These are phyloP conservation scores for Dendrophyllia cribrosa DNA, from an alignment of 64 coral and sea anemone species.

Conservation along the genomic window DNA sequence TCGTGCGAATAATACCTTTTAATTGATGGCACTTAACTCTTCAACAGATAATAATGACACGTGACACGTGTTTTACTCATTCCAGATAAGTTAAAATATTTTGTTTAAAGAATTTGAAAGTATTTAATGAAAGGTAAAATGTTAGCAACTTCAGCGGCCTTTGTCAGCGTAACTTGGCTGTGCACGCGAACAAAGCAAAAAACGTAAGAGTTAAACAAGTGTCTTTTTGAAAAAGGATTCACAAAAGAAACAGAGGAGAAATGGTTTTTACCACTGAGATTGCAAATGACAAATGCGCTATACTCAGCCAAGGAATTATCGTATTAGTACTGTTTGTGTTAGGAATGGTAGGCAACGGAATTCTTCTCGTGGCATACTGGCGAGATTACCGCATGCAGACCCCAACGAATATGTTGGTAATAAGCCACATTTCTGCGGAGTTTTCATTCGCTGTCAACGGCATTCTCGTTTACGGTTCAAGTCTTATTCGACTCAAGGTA, in stretches of 20 bases:
- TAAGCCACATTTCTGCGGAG: conserved; percentile 44
- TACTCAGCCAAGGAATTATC: conserved; percentile 27
- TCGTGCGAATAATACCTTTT: neutral
- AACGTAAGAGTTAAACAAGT: neutral
- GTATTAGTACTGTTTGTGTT: conserved; percentile 18
- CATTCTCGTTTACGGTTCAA: conserved; percentile 36
- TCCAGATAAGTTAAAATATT: neutral
- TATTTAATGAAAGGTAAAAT: neutral
- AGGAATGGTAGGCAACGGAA: conserved; percentile 24
- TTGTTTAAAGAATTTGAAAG: neutral
- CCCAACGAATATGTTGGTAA: conserved; percentile 35
- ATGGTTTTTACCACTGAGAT: conserved; percentile 15
- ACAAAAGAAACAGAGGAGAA: neutral
- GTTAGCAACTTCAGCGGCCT: neutral
- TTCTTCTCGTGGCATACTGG: conserved; percentile 40
- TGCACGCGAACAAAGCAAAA: neutral
- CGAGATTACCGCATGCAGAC: conserved; percentile 33
- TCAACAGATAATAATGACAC: neutral
- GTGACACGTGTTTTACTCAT: neutral
- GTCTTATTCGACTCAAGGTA: conserved; percentile 30
- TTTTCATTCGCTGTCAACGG: conserved; percentile 28
- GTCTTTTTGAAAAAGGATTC: neutral
- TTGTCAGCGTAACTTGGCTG: neutral
- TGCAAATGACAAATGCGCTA: conserved; percentile 25
- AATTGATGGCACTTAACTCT: conserved; percentile 4